These are phyloP conservation scores for Odocoileus virginianus DNA, from an alignment of 2,113 vertebrate species.

Conservation along the genomic window DNA sequence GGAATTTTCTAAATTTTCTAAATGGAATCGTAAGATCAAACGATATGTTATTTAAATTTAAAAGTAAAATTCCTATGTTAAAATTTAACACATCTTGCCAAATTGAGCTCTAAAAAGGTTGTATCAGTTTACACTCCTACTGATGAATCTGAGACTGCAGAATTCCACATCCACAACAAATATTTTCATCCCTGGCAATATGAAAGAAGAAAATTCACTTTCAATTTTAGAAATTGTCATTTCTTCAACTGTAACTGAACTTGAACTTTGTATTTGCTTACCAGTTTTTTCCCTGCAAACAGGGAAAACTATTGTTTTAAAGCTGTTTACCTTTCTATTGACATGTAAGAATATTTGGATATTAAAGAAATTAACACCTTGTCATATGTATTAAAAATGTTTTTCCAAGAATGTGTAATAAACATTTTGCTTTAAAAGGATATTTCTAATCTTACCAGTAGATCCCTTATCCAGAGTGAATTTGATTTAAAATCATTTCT, in stretches of 20 bases:
- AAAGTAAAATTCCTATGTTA: slow-evolving; percentile 48
- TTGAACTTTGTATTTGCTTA: neutral
- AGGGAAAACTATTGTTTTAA: neutral
- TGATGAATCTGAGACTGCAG: neutral
- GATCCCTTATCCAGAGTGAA: neutral
- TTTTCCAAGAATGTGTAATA: slow-evolving; percentile 26
- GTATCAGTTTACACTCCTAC: slow-evolving; percentile 11
- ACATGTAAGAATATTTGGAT: slow-evolving; percentile 1
- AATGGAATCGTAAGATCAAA: slow-evolving; percentile 44
- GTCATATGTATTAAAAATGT: slow-evolving; percentile 11
- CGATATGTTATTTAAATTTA: slow-evolving; percentile 51
- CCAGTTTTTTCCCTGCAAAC: neutral
- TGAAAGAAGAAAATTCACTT: slow-evolving; percentile 4
- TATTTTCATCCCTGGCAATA: neutral
- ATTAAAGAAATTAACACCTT: slow-evolving; percentile 15
- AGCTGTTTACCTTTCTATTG: slow-evolving; percentile 28
- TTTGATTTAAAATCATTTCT: slow-evolving; percentile 64
- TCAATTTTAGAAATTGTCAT: neutral
- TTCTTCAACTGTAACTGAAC: neutral
- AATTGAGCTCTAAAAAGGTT: slow-evolving; percentile 41
- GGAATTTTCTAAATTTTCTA: slow-evolving; percentile 34
- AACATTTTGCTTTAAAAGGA: slow-evolving; percentile 36
- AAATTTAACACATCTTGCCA: slow-evolving; percentile 42
- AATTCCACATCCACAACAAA: neutral
- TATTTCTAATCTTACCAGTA: slow-evolving; percentile 33